phyloP scores from a whole-genome alignment of 2,113 vertebrate genomes.

The Tragelaphus imberbis region DNA sequence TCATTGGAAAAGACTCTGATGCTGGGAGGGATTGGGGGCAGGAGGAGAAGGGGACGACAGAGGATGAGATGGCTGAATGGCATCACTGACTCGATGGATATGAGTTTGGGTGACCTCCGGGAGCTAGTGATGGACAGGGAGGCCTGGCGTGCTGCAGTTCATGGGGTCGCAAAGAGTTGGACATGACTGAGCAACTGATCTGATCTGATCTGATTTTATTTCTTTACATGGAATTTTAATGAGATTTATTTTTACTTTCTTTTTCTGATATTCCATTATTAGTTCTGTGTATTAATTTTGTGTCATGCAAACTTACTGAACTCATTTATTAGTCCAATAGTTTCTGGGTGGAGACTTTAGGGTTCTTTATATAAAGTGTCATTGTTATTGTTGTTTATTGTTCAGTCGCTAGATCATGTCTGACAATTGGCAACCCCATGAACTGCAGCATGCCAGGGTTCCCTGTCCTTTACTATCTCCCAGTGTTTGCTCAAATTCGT shows the following conservation, averaged over 20 bases:
- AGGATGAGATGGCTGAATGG: no score
- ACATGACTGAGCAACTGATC: no score
- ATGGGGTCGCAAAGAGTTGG: no score
- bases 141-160: no score
- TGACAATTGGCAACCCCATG: background rate
- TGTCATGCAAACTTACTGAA: background rate
- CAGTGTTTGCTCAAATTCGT: background rate
- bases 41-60: no score
- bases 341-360: background rate
- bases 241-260: background rate
- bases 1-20: no score
- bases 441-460: rapidly evolving
- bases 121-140: no score
- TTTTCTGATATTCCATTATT: background rate
- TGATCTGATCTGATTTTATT: background rate
- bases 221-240: background rate
- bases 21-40: no score
- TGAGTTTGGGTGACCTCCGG: no score
- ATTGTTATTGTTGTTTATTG: background rate
- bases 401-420: background rate
- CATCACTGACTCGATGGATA: no score
- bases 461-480: background rate
- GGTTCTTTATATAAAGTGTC: background rate
- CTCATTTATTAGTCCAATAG: background rate
- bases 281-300: background rate